Conservation (phyloP, 2,113 vertebrate species). For the Eulemur macaco region DNA sequence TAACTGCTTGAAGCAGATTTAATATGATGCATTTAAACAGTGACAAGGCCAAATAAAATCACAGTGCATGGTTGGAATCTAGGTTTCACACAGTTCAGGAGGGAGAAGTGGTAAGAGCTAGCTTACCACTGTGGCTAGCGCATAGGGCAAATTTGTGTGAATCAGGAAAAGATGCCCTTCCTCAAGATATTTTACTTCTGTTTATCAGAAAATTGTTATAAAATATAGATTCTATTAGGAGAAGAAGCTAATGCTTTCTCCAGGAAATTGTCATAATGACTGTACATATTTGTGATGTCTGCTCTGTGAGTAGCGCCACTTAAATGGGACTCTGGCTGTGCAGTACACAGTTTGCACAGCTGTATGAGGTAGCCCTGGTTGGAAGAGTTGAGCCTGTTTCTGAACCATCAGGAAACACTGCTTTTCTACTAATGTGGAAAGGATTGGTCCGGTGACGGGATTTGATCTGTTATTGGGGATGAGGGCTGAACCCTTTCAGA, state of each 20-base stretch:
- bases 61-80: neutral
- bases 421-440: neutral
- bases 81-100: neutral
- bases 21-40: neutral
- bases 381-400: neutral
- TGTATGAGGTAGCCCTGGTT: neutral
- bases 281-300: neutral
- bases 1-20: neutral
- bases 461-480: neutral
- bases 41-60: conserved; percentile 23
- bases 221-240: neutral
- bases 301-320: neutral
- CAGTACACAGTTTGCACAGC: neutral
- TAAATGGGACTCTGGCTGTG: neutral
- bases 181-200: neutral
- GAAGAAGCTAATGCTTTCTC: neutral
- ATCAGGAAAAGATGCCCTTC: neutral
- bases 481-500: neutral
- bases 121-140: neutral
- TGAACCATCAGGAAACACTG: neutral
- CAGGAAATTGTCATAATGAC: neutral
- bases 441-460: neutral
- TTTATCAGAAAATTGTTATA: conserved; percentile 32
- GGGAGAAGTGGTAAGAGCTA: neutral
- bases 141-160: neutral